These are phyloP conservation scores for Furcula furcula DNA, from an alignment of 2,888 invertebrate genomes.

Conservation along the genomic window DNA sequence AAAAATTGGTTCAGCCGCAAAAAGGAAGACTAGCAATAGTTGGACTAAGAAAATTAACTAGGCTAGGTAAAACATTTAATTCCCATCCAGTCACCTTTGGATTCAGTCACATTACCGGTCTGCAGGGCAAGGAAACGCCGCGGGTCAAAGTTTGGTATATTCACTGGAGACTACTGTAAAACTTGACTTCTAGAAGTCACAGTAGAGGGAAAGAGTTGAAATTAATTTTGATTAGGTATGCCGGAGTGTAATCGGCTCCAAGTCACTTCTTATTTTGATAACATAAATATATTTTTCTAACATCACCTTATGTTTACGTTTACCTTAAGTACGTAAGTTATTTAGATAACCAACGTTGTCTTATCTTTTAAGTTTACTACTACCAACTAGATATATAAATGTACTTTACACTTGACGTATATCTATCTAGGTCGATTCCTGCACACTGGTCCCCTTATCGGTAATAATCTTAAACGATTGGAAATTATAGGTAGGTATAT, in stretches of 20 bases:
- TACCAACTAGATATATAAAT: conserved; percentile 47
- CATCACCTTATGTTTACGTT: conserved; percentile 12
- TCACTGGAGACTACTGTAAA: no score
- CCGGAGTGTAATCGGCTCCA: neutral
- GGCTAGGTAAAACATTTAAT: no score
- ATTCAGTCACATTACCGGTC: no score
- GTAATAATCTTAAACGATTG: conserved; percentile 37
- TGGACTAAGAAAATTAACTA: no score
- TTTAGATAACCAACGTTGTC: conserved; percentile 20
- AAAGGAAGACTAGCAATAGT: no score
- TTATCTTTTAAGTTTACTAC: conserved; percentile 59
- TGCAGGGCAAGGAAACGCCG: no score
- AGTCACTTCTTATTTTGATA: neutral
- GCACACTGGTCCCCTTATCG: conserved; percentile 42
- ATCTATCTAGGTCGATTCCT: conserved; percentile 68
- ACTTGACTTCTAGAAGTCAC: no score
- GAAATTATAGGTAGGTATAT: conserved; percentile 28
- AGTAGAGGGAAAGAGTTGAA: no score
- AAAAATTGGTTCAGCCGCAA: no score
- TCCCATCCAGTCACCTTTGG: no score
- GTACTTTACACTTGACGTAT: conserved; percentile 40
- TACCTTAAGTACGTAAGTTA: conserved; percentile 12
- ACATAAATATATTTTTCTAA: conserved; percentile 6
- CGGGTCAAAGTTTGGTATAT: no score
- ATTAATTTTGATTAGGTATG: no score